Base-by-base conservation (phyloP, 2,797 vertebrate genomes). In the Orestias chungarensis region DNA sequence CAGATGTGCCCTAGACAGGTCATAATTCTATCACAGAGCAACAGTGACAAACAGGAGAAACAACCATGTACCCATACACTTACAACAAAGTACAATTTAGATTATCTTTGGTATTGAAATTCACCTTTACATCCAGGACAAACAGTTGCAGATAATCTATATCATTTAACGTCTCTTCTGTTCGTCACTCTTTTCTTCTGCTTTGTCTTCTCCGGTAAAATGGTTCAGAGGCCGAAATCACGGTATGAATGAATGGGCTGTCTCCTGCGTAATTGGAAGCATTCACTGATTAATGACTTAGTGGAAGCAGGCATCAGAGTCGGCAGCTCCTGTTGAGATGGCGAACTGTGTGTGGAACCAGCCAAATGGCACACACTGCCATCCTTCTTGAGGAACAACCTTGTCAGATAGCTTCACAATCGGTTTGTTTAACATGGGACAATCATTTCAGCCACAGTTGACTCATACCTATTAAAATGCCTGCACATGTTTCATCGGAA, bases 281-380 rank as follows among this genome's bases (percentile, higher is more conserved):
- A 35, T 87, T 89, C 87, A 91, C 82, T 92, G 92, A 93, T 93
- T 89, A 89, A 92, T 90, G 89, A 90, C 89, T 88, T 86, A 79
- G 82, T 79, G 81, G 86, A 81, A 43, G 79, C 82, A 49, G 78
- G 71, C 75, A 38, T 90, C 89, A 89, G 82, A 91, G 85, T 86
- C 82, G 86, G 77, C 82, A 64, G 76, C 68, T 81, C 86, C 83
- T 74, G 81, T 83, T 76, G 88, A 83, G 88, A 82, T 75, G 82
- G 78, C 83, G 77, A 81, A 79, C 86, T 90, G 80, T 82, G 83
- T 82, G 83, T 83, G 80, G 81, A 91, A 91, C 92, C 88, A 89
- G 82, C 82, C 80, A 81, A 89, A 88, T 87, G 86, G 76, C 86
- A 81, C 71, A 73, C 80, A 71, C 82, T 87, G 68, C 83, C 79